These are phyloP conservation scores for Prorops nasuta DNA, from an alignment of 1,140 invertebrate genomes.

Conservation along the genomic window DNA sequence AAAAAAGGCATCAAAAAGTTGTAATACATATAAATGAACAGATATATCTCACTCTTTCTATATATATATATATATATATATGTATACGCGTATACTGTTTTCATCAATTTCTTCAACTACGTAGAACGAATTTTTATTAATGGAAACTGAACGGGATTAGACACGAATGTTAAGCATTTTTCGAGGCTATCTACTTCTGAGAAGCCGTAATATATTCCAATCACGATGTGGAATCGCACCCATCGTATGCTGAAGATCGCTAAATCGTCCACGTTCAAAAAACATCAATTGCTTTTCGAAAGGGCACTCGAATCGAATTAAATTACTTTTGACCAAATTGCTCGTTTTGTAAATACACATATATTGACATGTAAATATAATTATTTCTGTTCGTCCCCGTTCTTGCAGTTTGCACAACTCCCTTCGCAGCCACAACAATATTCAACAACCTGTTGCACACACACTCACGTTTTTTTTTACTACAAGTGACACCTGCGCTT, in stretches of 20 bases:
- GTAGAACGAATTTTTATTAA: neutral
- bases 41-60: neutral
- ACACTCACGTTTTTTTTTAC: too few species aligned
- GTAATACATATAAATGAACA: neutral
- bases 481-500: neutral
- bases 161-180: conserved; percentile 8
- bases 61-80: neutral
- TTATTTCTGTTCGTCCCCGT: too few species aligned
- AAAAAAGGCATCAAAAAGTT: too few species aligned
- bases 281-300: too few species aligned
- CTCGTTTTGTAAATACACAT: too few species aligned
- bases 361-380: too few species aligned
- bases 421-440: too few species aligned
- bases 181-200: conserved; percentile 14
- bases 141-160: neutral
- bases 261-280: too few species aligned
- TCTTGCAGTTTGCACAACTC: too few species aligned
- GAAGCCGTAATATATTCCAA: conserved; percentile 15
- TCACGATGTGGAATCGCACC: conserved; percentile 4
- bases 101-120: neutral
- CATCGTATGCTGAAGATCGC: neutral
- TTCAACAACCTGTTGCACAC: neutral
- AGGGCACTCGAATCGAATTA: too few species aligned
- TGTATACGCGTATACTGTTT: too few species aligned
- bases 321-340: too few species aligned